Evolutionary conservation across 2,888 invertebrate species (phyloP).

Genomic region (Molorchus minor): DNA sequence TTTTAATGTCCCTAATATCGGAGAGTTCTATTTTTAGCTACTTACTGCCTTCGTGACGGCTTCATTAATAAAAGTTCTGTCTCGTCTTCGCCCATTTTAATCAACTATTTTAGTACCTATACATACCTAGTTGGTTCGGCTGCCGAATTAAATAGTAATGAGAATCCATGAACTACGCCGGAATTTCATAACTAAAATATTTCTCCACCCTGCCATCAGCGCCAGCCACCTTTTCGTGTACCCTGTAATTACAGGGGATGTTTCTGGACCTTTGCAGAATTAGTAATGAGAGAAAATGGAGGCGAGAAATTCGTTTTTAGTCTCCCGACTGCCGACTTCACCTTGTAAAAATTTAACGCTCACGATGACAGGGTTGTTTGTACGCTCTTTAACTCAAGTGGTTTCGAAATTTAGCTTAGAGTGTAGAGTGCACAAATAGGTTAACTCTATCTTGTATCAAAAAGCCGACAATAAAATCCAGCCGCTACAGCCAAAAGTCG

Average conservation of each 20-base stretch:
- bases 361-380: no score
- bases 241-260: conserved; percentile 3
- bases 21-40: conserved; percentile 1
- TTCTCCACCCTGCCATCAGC: neutral
- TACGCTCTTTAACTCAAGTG: no score
- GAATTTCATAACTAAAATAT: conserved; percentile 19
- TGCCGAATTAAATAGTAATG: conserved; percentile 15
- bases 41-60: conserved; percentile 12
- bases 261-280: no score
- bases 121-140: neutral
- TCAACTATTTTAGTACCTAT: conserved; percentile 4
- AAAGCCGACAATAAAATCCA: no score
- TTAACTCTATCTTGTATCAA: no score
- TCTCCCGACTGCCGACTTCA: no score
- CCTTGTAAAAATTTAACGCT: no score
- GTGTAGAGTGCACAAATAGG: no score
- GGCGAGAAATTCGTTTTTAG: no score
- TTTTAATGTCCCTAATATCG: neutral
- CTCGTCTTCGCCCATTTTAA: conserved; percentile 5
- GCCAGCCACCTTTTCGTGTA: neutral
- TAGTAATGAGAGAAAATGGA: no score
- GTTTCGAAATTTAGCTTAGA: no score
- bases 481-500: no score
- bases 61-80: conserved; percentile 10
- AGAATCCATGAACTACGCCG: neutral